Evolutionary conservation across 2,888 invertebrate genomes (phyloP).

Genomic region (Scaptomyza parva): DNA sequence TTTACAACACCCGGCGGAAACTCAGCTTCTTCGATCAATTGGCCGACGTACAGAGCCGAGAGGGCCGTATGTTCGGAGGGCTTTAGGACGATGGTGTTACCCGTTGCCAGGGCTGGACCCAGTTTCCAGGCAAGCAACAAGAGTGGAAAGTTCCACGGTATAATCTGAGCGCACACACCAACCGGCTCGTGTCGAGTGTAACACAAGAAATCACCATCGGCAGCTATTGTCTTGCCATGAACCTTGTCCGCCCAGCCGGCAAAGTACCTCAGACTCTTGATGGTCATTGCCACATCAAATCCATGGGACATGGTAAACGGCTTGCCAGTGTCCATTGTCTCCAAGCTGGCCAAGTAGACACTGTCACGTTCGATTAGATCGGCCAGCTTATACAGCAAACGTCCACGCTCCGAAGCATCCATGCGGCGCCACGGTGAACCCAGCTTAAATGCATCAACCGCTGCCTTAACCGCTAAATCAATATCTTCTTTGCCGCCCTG

Average conservation of each 20-base stretch:
- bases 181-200: slow-evolving; percentile 96
- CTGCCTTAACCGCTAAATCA: slow-evolving; percentile 92
- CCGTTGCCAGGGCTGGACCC: slow-evolving; percentile 91
- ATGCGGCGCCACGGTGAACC: slow-evolving; percentile 93
- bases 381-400: slow-evolving; percentile 90
- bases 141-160: slow-evolving; percentile 97
- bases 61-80: slow-evolving; percentile 98
- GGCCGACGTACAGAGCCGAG: slow-evolving; percentile 94
- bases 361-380: slow-evolving; percentile 92
- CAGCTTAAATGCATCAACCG: slow-evolving; percentile 90
- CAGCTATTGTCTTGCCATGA: slow-evolving; percentile 90
- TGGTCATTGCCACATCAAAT: slow-evolving; percentile 88
- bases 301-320: slow-evolving; percentile 90
- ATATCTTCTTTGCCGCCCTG: slow-evolving; percentile 91
- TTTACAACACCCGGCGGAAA: slow-evolving; percentile 96
- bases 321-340: slow-evolving; percentile 98
- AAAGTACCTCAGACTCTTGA: slow-evolving; percentile 91
- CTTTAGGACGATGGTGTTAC: slow-evolving; percentile 94
- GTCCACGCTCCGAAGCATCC: slow-evolving; percentile 94
- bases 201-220: slow-evolving; percentile 92
- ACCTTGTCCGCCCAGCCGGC: slow-evolving; percentile 97
- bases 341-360: slow-evolving; percentile 93
- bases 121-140: slow-evolving; percentile 98
- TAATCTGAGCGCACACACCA: slow-evolving; percentile 96
- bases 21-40: slow-evolving; percentile 94